phyloP scores from a whole-genome alignment of 1,140 invertebrate genomes.

The Zaprionus taronus region DNA sequence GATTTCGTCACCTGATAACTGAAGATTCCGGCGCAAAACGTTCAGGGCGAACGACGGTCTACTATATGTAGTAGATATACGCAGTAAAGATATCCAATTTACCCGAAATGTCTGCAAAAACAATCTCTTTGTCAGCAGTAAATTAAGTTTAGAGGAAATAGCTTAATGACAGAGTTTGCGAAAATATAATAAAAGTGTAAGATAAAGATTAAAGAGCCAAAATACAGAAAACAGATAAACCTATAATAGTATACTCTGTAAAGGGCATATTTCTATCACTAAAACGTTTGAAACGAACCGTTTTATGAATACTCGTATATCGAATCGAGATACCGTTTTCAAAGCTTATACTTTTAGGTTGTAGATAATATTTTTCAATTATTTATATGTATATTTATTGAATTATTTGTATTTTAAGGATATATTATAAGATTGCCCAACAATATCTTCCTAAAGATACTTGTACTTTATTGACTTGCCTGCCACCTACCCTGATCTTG shows the following conservation, averaged over 20 bases:
- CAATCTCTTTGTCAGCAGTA: conserved; percentile 17
- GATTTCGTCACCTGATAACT: conserved; percentile 36
- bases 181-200: not conserved
- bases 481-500: too few species aligned
- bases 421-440: too few species aligned
- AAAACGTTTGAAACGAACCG: too few species aligned
- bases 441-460: too few species aligned
- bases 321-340: too few species aligned
- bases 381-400: not conserved
- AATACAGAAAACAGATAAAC: not conserved
- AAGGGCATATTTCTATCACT: not conserved
- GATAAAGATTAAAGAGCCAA: not conserved
- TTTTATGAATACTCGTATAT: too few species aligned
- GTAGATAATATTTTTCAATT: too few species aligned
- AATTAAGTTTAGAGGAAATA: conserved; percentile 33
- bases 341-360: too few species aligned
- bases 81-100: conserved; percentile 37
- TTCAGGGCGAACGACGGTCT: conserved; percentile 25
- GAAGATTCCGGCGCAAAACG: conserved; percentile 18
- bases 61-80: conserved; percentile 5
- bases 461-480: too few species aligned
- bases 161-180: conserved; percentile 22
- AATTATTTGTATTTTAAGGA: too few species aligned
- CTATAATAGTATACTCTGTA: not conserved
- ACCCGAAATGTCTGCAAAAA: conserved; percentile 5